Base-by-base conservation (phyloP, 2,113 vertebrate genomes). In the Mola mola region DNA sequence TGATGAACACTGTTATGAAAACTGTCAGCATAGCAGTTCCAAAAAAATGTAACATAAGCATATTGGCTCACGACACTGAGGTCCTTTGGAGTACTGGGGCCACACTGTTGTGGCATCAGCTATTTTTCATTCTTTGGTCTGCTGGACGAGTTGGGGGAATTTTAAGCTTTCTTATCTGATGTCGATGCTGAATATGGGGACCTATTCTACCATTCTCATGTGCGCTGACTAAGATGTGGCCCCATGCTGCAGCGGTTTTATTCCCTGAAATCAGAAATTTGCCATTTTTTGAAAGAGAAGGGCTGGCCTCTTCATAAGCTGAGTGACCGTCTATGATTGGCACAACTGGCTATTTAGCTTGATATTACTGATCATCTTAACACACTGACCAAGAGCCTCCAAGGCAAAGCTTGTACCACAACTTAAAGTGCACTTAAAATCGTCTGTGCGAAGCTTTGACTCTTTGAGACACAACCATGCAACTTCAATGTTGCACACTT, bases 281-380 rank as follows among this genome's bases (percentile, higher is more conserved):
- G 47, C n/a, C 8, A 25, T 31, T 62, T 57, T 49, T 42, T 63
- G 25, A 63, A 41, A 44, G 24, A 64, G 20, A 63, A 58, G 33
- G 56, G 4, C 33, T 0, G 47, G 21, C 37, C 40, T 37, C 38
- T 52, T 11, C 47, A 17, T 60, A 51, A 64, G 4, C 12, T 50
- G 6, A 72, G 29, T 50, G 52, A 65, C 52, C 46, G 43, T 44
- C 17, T 37, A 2, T 65, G 43, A 34, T 20, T 66, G 51, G 69
- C 69, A 58, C 22, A 65, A 37, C 28, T 72, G 16, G 60, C 51
- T 1, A 64, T 72, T 65, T 38, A 42, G 26, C 25, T 64, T 49
- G 50, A 63, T 63, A n/a, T 49, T 10, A 47, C 16, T 46, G 1
- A 20, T 21, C 31, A 66, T 9, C 12, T 71, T 0, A 71, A 24